Evolutionary conservation across 2,113 vertebrate genomes (phyloP).

Genomic region (Leuciscus idus): DNA sequence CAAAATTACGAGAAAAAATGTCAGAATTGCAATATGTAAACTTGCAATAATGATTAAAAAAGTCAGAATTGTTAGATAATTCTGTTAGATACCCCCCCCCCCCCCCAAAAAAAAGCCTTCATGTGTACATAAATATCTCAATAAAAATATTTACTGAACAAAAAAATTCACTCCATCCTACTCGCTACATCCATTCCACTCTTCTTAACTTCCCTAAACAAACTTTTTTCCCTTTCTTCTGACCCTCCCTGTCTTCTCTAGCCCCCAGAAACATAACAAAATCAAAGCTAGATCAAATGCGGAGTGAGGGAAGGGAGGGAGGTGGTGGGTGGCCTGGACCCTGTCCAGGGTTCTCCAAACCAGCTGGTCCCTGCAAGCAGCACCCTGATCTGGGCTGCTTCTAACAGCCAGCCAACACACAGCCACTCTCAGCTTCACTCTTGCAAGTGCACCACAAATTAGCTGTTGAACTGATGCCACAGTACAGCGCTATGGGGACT

Average conservation of each 20-base stretch:
- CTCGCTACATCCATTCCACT: background rate
- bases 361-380: conserved; percentile 69
- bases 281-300: conserved; percentile 74
- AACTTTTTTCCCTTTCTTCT: conserved; percentile 55
- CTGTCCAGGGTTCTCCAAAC: conserved; percentile 60
- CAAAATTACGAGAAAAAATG: too few relatives aligned
- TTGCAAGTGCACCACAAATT: conserved; percentile 52
- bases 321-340: conserved; percentile 59
- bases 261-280: conserved; percentile 68
- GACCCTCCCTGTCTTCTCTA: conserved; percentile 60
- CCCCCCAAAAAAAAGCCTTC: background rate
- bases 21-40: too few relatives aligned
- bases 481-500: conserved; percentile 46
- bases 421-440: conserved; percentile 36
- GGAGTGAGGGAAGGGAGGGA: conserved; percentile 18
- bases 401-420: conserved; percentile 47
- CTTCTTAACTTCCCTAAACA: conserved; percentile 18
- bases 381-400: conserved; percentile 62
- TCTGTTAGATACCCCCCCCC: too few relatives aligned
- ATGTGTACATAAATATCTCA: background rate
- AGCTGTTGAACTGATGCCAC: conserved; percentile 51
- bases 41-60: too few relatives aligned
- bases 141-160: background rate
- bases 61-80: too few relatives aligned
- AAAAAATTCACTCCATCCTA: background rate